Evolutionary conservation across 92 coral and sea anemone genomes (phyloP).

Genomic region (Galaxea fascicularis): DNA sequence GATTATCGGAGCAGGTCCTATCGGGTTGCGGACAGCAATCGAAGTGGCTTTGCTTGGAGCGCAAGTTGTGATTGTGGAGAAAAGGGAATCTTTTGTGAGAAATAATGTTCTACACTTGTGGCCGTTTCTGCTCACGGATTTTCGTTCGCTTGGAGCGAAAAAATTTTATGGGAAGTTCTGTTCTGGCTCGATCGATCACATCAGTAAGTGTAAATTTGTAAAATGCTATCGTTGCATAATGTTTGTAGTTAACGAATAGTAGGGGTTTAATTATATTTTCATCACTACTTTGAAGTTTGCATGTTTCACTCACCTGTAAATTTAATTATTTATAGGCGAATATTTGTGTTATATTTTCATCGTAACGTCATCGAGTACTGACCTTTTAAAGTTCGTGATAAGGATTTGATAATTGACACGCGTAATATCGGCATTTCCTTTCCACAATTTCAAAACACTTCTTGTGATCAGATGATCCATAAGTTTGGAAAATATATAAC

Average conservation of each 20-base stretch:
- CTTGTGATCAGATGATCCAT: background rate
- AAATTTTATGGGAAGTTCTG: constrained; percentile 95
- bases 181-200: constrained; percentile 93
- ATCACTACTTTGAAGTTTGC: background rate
- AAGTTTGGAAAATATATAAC: background rate
- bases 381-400: background rate
- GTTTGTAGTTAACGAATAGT: background rate
- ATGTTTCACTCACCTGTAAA: background rate
- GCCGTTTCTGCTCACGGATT: constrained; percentile 94
- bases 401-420: background rate
- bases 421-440: constrained; percentile 16
- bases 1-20: constrained; percentile 94
- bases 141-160: constrained; percentile 98
- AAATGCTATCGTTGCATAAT: background rate
- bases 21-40: constrained; percentile 93
- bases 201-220: constrained; percentile 75
- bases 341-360: background rate
- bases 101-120: constrained; percentile 96
- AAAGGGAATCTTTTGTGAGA: constrained; percentile 81
- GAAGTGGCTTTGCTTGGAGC: constrained; percentile 96
- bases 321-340: background rate
- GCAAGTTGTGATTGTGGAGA: constrained; percentile 91
- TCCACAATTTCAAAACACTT: constrained; percentile 7
- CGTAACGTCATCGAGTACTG: background rate
- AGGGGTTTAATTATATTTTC: background rate